These are phyloP conservation scores for Calephelis virginiensis DNA, from an alignment of 1,140 invertebrate genomes.

Conservation along the genomic window DNA sequence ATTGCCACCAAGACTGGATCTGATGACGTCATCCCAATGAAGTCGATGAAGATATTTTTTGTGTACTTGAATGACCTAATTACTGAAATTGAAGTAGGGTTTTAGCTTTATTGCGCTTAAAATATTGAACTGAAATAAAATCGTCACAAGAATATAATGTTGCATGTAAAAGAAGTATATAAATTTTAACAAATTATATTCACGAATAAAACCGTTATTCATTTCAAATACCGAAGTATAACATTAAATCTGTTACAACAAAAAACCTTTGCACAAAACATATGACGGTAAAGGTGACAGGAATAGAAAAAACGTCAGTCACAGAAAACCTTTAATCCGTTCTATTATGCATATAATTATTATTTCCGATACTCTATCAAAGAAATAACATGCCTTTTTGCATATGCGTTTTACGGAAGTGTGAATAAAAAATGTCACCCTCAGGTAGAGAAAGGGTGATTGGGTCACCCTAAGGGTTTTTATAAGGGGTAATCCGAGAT, in stretches of 20 bases:
- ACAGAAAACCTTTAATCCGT: conserved; percentile 70
- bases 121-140: too few relatives aligned
- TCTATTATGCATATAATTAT: conserved; percentile 78
- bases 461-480: conserved; percentile 46
- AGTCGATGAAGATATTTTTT: too few relatives aligned
- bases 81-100: too few relatives aligned
- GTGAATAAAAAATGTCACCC: conserved; percentile 77
- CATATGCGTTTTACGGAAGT: conserved; percentile 73
- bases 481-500: conserved; percentile 65
- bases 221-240: conserved; percentile 40
- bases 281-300: conserved; percentile 69
- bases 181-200: not conserved
- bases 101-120: too few relatives aligned
- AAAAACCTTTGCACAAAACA: conserved; percentile 42
- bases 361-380: conserved; percentile 74
- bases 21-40: too few relatives aligned
- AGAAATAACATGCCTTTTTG: conserved; percentile 73
- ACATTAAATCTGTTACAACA: conserved; percentile 49
- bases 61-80: too few relatives aligned
- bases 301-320: conserved; percentile 65
- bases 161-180: not conserved
- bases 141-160: too few relatives aligned
- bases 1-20: too few relatives aligned
- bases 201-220: conserved; percentile 4
- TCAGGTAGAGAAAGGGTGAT: conserved; percentile 67